phyloP scores from a whole-genome alignment of 1,140 invertebrate genomes.

The Palaemon carinicauda region DNA sequence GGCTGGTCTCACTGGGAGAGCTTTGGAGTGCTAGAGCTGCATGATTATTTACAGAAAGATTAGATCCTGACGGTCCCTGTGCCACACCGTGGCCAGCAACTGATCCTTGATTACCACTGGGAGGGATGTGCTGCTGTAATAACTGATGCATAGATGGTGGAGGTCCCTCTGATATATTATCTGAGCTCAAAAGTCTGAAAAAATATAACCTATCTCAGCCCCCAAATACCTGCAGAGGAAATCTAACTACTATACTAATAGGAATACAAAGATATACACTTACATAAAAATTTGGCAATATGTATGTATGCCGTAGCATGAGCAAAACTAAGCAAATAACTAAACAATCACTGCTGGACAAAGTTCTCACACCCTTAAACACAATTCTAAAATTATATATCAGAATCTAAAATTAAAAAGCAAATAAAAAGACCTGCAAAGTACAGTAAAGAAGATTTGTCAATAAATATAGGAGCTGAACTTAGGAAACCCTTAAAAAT shows the following conservation, averaged over 20 bases:
- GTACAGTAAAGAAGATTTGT: too few relatives aligned
- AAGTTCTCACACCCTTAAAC: too few relatives aligned
- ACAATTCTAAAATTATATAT: too few relatives aligned
- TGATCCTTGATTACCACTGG: background rate
- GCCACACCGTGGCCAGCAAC: background rate
- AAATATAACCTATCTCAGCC: background rate
- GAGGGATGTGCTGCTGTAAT: constrained; percentile 45
- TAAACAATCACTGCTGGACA: too few relatives aligned
- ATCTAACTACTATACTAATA: background rate
- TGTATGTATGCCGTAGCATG: too few relatives aligned
- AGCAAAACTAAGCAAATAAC: too few relatives aligned
- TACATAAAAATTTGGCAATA: too few relatives aligned
- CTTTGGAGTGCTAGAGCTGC: background rate
- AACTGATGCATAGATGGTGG: constrained; percentile 47
- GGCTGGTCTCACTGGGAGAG: background rate
- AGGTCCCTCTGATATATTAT: constrained; percentile 18
- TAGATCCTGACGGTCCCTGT: too few relatives aligned
- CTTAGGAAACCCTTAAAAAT: background rate
- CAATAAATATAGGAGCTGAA: too few relatives aligned
- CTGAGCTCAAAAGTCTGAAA: constrained; percentile 35
- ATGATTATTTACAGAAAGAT: background rate
- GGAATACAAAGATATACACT: background rate
- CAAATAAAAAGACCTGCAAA: too few relatives aligned
- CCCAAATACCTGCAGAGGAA: too few relatives aligned
- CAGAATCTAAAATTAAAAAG: too few relatives aligned